Conservation (phyloP, 2,888 invertebrate genomes). For the Eupeodes luniger region DNA sequence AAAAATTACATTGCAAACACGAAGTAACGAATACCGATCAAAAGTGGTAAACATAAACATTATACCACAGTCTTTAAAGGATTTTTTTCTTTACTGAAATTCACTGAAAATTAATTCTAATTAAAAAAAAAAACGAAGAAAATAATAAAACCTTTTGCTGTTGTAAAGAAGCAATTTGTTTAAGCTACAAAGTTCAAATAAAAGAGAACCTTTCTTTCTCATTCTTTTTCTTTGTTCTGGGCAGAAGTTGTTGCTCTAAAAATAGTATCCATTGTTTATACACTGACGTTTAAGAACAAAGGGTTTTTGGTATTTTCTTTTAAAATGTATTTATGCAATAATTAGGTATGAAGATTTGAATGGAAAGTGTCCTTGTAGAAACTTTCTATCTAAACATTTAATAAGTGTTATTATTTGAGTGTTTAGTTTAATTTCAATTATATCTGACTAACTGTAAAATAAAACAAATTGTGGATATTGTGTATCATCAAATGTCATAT, state of each 20-base stretch:
- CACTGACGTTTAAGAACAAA: background rate
- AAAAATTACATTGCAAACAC: too few relatives aligned
- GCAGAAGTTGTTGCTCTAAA: background rate
- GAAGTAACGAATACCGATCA: background rate
- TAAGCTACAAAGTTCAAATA: constrained; percentile 10
- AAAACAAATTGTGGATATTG: too few relatives aligned
- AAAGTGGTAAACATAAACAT: background rate
- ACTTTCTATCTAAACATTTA: too few relatives aligned
- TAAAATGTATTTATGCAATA: too few relatives aligned
- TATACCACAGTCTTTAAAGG: background rate
- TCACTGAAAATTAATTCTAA: constrained; percentile 7
- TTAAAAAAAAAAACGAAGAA: background rate
- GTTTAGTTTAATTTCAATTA: too few relatives aligned
- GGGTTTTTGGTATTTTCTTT: background rate
- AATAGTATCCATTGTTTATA: background rate
- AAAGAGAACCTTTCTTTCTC: background rate
- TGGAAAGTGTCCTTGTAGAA: too few relatives aligned
- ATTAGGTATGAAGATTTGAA: too few relatives aligned
- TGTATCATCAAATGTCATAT: too few relatives aligned
- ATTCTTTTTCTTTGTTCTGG: background rate
- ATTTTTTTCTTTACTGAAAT: background rate
- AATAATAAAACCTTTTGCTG: background rate
- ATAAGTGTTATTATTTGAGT: too few relatives aligned
- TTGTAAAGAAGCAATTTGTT: background rate
- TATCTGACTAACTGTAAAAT: too few relatives aligned